Evolutionary conservation across 1,140 invertebrate genomes (phyloP).

Genomic region (Dendrolimus kikuchii): DNA sequence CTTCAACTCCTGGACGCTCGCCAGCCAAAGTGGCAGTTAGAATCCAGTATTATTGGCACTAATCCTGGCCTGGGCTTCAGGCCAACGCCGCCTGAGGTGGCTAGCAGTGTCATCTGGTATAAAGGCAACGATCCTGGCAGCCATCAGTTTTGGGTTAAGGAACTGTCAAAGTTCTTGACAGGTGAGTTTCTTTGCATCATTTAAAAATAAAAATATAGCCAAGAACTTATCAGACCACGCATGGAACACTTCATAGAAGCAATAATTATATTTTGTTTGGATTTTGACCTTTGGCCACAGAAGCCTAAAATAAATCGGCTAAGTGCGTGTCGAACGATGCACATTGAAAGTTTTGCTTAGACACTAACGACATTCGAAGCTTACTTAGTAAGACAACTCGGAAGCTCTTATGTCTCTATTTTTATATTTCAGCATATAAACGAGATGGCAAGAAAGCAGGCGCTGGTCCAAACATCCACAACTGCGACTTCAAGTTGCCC

Average conservation of each 20-base stretch:
- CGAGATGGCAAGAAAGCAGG: conserved; percentile 76
- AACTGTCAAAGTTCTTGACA: conserved; percentile 80
- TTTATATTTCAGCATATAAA: conserved; percentile 75
- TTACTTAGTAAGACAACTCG: no score
- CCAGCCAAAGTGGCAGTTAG: conserved; percentile 88
- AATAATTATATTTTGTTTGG: no score
- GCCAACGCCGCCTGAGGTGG: conserved; percentile 91
- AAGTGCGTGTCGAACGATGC: no score
- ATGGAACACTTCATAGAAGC: no score
- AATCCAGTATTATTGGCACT: conserved; percentile 88
- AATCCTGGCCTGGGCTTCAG: conserved; percentile 95
- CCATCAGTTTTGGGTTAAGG: conserved; percentile 83
- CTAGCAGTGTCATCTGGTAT: conserved; percentile 96
- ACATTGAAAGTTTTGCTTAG: no score
- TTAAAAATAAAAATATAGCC: not conserved
- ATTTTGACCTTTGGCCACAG: no score
- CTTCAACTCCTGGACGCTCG: conserved; percentile 91
- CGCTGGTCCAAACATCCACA: conserved; percentile 77
- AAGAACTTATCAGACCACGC: no score
- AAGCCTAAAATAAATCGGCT: no score
- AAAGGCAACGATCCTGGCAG: conserved; percentile 82
- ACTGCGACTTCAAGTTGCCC: conserved; percentile 77
- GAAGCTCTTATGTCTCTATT: not conserved
- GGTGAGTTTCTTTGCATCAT: conserved; percentile 23
- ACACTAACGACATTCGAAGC: no score